These are phyloP conservation scores for Eupsittula cactorum DNA, from an alignment of 2,113 vertebrate species.

Conservation along the genomic window DNA sequence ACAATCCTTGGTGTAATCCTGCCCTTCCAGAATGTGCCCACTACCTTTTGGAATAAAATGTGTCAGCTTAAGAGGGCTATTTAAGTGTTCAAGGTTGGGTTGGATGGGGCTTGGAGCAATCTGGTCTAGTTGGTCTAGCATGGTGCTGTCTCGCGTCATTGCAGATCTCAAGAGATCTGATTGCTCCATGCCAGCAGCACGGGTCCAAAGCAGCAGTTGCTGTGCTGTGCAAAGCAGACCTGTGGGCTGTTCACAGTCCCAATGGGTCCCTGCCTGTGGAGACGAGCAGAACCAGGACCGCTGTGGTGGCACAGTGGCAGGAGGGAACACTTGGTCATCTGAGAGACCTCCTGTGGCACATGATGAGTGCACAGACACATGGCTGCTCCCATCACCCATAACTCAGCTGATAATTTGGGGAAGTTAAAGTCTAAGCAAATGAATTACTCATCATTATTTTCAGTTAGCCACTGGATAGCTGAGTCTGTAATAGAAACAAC, in stretches of 20 bases:
- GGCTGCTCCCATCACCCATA: not conserved
- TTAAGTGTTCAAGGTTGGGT: not conserved
- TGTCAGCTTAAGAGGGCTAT: not conserved
- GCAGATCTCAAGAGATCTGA: not conserved
- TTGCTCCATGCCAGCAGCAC: not conserved
- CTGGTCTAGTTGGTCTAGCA: not conserved
- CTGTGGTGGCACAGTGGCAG: not conserved
- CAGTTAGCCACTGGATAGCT: not conserved
- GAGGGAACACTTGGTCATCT: not conserved
- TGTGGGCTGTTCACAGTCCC: not conserved
- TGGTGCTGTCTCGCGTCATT: rapidly evolving
- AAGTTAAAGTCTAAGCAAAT: not conserved
- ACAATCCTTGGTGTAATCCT: not conserved
- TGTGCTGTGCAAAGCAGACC: no score
- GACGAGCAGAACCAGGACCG: not conserved
- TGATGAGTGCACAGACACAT: not conserved
- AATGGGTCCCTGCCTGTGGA: not conserved
- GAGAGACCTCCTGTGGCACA: not conserved
- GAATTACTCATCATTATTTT: constrained; percentile 40
- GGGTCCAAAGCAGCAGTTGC: not conserved
- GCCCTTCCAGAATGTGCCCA: not conserved
- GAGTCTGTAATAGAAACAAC: constrained; percentile 13
- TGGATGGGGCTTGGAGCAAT: not conserved
- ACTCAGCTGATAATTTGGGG: not conserved
- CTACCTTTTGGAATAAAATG: not conserved